Evolutionary conservation across 2,888 invertebrate genomes (phyloP).

Genomic region (Rhagonycha fulva): DNA sequence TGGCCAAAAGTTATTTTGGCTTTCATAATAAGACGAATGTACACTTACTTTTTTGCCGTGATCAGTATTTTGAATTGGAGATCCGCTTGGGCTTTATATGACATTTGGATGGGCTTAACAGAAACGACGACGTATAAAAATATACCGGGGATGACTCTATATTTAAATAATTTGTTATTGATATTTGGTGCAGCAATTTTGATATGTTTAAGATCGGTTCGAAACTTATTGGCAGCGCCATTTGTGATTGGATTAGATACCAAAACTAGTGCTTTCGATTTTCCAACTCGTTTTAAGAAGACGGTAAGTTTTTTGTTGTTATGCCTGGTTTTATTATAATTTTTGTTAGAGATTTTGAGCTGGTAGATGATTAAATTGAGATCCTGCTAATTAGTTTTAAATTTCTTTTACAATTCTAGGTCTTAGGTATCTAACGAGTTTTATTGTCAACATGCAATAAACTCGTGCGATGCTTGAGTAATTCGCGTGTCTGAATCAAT

Average conservation of each 20-base stretch:
- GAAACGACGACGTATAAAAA: slow-evolving; percentile 6
- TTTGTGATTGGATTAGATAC: slow-evolving; percentile 63
- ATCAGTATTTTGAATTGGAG: slow-evolving; percentile 61
- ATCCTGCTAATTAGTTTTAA: too few relatives aligned
- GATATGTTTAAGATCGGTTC: slow-evolving; percentile 53
- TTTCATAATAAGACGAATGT: slow-evolving; percentile 43
- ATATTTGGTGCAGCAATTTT: not conserved
- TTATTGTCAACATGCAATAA: too few relatives aligned
- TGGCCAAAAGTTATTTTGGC: not conserved
- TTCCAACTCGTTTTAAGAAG: slow-evolving; percentile 61
- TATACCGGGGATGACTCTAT: slow-evolving; percentile 23
- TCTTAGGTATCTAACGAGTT: too few relatives aligned
- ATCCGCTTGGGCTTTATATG: slow-evolving; percentile 57
- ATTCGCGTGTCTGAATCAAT: too few relatives aligned
- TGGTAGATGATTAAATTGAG: too few relatives aligned
- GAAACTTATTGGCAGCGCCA: slow-evolving; percentile 63
- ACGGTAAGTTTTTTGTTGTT: slow-evolving; percentile 48
- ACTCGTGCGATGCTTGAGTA: too few relatives aligned
- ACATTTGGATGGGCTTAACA: slow-evolving; percentile 32
- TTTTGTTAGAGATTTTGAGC: too few relatives aligned
- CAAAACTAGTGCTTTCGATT: slow-evolving; percentile 61
- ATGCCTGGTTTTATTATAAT: not conserved
- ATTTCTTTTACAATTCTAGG: too few relatives aligned
- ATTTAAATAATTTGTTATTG: not conserved
- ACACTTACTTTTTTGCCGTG: slow-evolving; percentile 58